Evolutionary conservation across 2,797 vertebrate species (phyloP), one percentile per base, ranked within the genome.

Genomic region (Siniperca obscura): DNA sequence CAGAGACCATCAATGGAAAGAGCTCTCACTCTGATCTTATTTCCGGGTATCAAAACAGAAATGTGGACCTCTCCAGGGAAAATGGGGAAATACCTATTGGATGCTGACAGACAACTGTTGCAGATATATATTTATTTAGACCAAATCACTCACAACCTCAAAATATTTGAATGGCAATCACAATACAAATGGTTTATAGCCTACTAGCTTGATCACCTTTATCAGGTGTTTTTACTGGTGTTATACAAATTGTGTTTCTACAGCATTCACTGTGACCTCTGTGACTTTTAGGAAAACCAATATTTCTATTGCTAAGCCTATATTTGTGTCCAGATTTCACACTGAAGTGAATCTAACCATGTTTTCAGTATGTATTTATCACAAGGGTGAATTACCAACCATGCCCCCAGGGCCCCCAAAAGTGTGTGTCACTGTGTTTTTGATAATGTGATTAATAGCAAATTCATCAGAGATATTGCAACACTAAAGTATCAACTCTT

Each of bases 1-100:
- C 84, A 30, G 70, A 89, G 81, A 90, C 17, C 11, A 5, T 27
- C 22, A 36, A 1, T 0, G 1, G 2, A 17, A 1, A 12, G 93
- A 92, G 80, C 12, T 13, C 84, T 86, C 88, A 92, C 92, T 91
- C 84, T n/a, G 86, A 72, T 34, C 6, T 4, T 17, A 17, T 56
- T 86, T 81, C 66, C 27, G 38, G 42, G 44, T 55, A 67, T 67
- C 59, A 69, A 80, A 77, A 44, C 30, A 40, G 7, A 53, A 44
- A 3, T 11, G 56, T 27, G 38, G 10, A 48, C 7, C 10, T 3
- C 64, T 66, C 40, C 5, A 16, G 57, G n/a, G 5, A 16, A 56
- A 40, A 36, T 10, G 1, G 7, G 40, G n/a, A 46, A 55, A 56
- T 1, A 22, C 27, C 16, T 16, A 12, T 10, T 14, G 59, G 7